A percentile compares a stretch with the other conserved stretches of the same genome.
Conservation (phyloP, 2,797 vertebrate genomes). For the Bufotes viridis region DNA sequence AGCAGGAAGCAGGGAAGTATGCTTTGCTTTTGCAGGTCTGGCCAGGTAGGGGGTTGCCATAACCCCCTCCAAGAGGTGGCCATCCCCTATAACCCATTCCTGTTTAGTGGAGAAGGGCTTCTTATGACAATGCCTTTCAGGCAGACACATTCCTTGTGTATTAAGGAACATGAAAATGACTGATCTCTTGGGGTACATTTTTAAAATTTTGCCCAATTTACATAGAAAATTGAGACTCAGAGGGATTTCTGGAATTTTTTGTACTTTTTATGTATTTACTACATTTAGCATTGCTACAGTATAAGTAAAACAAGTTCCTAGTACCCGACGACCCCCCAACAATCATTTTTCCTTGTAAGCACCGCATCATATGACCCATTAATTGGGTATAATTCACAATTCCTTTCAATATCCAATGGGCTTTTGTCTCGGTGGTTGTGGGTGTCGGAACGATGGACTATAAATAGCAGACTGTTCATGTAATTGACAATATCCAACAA, state of each 20-base stretch:
- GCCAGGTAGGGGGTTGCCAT: too few species aligned
- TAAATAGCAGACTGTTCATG: neutral
- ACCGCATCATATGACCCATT: neutral
- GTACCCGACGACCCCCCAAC: neutral
- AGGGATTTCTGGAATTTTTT: neutral
- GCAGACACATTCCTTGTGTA: neutral
- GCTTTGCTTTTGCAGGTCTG: too few species aligned
- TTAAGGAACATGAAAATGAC: neutral
- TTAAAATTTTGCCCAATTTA: neutral
- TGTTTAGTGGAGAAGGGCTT: neutral
- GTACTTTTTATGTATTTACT: too few species aligned
- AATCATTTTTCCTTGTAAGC: neutral
- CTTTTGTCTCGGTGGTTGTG: neutral
- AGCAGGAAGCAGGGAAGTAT: too few species aligned
- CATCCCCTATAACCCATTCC: too few species aligned
- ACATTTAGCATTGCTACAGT: neutral
- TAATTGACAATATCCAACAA: neutral
- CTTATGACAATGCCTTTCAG: neutral
- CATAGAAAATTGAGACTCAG: neutral
- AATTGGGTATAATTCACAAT: neutral
- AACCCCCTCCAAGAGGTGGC: too few species aligned
- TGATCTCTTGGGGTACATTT: neutral
- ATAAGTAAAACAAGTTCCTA: neutral
- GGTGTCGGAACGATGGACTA: neutral
- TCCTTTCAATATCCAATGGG: neutral